phyloP scores from a whole-genome alignment of 2,888 invertebrate species.

The Eupithecia exiguata region DNA sequence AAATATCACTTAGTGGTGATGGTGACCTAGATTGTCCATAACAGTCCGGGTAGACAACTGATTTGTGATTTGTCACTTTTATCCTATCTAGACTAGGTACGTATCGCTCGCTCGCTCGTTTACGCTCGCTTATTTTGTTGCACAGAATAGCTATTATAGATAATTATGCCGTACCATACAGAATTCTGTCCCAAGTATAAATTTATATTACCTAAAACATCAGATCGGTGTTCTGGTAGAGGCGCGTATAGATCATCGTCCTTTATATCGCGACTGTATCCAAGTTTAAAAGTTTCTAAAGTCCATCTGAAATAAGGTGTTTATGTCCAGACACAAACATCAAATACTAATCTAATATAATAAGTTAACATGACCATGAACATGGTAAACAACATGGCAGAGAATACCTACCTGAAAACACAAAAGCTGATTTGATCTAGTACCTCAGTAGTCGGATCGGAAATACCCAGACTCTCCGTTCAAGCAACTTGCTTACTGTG shows the following conservation, averaged over 20 bases:
- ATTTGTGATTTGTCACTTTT: background rate
- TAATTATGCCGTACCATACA: no score
- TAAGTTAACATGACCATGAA: no score
- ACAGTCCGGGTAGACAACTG: background rate
- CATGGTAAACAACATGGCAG: no score
- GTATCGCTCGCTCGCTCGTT: no score
- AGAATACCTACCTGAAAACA: background rate
- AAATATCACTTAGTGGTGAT: background rate
- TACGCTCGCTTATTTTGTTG: background rate
- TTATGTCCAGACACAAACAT: no score
- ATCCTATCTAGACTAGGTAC: background rate
- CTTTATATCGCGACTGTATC: conserved; percentile 86
- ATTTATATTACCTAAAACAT: conserved; percentile 64
- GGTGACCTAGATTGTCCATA: background rate
- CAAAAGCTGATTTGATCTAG: background rate
- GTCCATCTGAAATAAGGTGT: conserved; percentile 85
- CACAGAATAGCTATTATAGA: no score
- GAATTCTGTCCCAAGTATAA: background rate
- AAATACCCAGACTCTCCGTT: background rate
- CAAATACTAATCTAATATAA: no score
- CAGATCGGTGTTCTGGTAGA: conserved; percentile 87
- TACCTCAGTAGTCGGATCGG: background rate
- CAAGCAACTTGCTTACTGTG: background rate
- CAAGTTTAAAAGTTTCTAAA: conserved; percentile 86
- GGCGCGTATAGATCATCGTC: conserved; percentile 87